Evolutionary conservation across 1,140 invertebrate species (phyloP).

Genomic region (Drosophila jambulina): DNA sequence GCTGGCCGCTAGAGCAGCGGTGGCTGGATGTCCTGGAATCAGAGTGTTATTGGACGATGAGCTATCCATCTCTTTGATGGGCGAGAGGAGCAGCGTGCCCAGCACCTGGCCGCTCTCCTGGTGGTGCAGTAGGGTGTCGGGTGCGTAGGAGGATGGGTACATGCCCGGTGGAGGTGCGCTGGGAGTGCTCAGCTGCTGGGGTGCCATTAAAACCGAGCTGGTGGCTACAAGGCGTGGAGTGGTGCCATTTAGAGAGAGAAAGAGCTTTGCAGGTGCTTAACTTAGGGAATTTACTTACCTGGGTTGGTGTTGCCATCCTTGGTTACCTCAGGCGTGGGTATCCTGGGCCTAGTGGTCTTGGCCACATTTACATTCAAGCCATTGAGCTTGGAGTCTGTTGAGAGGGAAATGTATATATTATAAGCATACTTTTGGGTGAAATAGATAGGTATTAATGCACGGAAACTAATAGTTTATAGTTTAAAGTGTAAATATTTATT

Average conservation of each 20-base stretch:
- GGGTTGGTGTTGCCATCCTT: slow-evolving; percentile 88
- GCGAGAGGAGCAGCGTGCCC: slow-evolving; percentile 90
- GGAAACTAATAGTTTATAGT: neutral
- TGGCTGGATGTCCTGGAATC: slow-evolving; percentile 86
- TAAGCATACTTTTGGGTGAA: slow-evolving; percentile 27
- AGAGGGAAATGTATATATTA: neutral
- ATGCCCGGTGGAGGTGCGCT: slow-evolving; percentile 86
- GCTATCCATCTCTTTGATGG: slow-evolving; percentile 91
- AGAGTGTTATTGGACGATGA: slow-evolving; percentile 89
- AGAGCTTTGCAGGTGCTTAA: neutral
- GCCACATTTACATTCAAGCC: slow-evolving; percentile 88
- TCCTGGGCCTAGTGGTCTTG: slow-evolving; percentile 90
- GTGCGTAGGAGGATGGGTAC: slow-evolving; percentile 87
- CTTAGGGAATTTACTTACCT: slow-evolving; percentile 60
- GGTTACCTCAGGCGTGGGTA: slow-evolving; percentile 94
- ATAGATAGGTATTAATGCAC: neutral
- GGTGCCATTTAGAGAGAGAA: slow-evolving; percentile 7
- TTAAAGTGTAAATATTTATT: too few species aligned
- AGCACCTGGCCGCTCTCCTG: slow-evolving; percentile 88
- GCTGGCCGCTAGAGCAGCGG: slow-evolving; percentile 73
- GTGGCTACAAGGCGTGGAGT: slow-evolving; percentile 53
- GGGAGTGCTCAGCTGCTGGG: slow-evolving; percentile 85
- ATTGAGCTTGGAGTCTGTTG: slow-evolving; percentile 86
- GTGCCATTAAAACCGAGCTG: slow-evolving; percentile 79
- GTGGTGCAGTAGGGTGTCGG: slow-evolving; percentile 87